Base-by-base conservation (phyloP, 1,140 invertebrate genomes). In the Probaryconus sp. region DNA sequence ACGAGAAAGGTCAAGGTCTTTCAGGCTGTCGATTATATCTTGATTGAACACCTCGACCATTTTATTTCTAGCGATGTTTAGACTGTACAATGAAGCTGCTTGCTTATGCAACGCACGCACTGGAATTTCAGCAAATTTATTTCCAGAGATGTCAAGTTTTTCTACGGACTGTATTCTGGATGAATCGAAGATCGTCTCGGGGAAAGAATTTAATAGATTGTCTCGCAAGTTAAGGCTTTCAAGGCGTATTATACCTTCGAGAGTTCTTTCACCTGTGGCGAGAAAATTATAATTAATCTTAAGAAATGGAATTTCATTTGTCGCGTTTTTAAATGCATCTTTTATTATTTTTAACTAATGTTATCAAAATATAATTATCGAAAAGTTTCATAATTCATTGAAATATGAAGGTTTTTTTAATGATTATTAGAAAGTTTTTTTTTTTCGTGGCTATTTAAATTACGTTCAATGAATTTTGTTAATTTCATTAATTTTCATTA, bases 11-110 rank as follows among this genome's bases (percentile, higher is more conserved):
- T 97, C 95, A 0, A 97, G 87, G 56, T 92, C 90, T 81, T 97
- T 97, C 0, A 97, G 92, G 80, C 95, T 96, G 1, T 95, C 93
- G 86, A 97, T 92, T 0, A 96, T 92, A 24, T 95, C 92, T 81
- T 97, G 95, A 0, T 91, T 90, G 3, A 95, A 95, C 14, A 97
- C 91, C 50, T 94, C 92, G 10, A 89, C 87, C 11, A 97, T 90
- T 67, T 91, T 89, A 80, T 97, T 97, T 26, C 91, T 85, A 3
- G 94, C 93, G 35, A 97, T 88, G 83, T 96, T 93, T 4, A 97
- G 90, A 1, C 90, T 91, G 5, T 92, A 91, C 1, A 97, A 88
- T 77, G 94, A 95, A 77, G 93, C 93, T 74, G 93, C 94, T 82
- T 97, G 96, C 38, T 93, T 91, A 81, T 95, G 93, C 17, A 97